These are phyloP conservation scores for Melanotaenia nigrans DNA, from an alignment of 2,797 vertebrate genomes.

Conservation along the genomic window DNA sequence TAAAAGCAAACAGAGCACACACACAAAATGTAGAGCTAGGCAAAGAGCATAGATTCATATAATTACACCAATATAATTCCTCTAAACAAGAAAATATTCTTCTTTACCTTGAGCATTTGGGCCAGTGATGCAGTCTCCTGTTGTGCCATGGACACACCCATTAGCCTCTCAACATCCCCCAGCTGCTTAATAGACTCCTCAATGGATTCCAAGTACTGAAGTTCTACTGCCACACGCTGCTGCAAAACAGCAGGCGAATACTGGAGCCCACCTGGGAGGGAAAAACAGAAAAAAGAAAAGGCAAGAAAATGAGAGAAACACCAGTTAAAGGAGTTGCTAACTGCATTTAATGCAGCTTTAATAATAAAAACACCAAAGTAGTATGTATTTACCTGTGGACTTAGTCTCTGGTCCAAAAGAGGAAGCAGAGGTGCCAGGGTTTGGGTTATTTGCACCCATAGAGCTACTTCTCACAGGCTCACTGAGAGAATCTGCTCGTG, in stretches of 20 bases:
- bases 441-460: slow-evolving; percentile 35
- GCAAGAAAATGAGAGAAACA: neutral
- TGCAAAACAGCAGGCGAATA: slow-evolving; percentile 91
- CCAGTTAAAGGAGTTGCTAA: neutral
- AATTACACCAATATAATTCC: neutral
- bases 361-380: neutral
- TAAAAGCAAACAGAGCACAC: neutral
- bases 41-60: neutral
- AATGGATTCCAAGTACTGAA: slow-evolving; percentile 91
- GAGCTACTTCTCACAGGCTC: slow-evolving; percentile 46
- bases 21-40: neutral
- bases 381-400: slow-evolving; percentile 60
- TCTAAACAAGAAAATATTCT: slow-evolving; percentile 5
- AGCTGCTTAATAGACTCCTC: slow-evolving; percentile 95
- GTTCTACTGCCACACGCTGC: slow-evolving; percentile 89
- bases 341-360: neutral
- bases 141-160: slow-evolving; percentile 92
- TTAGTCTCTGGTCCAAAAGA: slow-evolving; percentile 48
- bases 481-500: slow-evolving; percentile 50
- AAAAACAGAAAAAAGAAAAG: neutral
- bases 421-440: slow-evolving; percentile 25
- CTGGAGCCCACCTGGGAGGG: slow-evolving; percentile 81
- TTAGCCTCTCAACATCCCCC: slow-evolving; percentile 88
- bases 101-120: slow-evolving; percentile 93
- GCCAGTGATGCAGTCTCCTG: slow-evolving; percentile 92